Evolutionary conservation across 2,888 invertebrate species (phyloP).

Genomic region (Eucriotettix oculatus): DNA sequence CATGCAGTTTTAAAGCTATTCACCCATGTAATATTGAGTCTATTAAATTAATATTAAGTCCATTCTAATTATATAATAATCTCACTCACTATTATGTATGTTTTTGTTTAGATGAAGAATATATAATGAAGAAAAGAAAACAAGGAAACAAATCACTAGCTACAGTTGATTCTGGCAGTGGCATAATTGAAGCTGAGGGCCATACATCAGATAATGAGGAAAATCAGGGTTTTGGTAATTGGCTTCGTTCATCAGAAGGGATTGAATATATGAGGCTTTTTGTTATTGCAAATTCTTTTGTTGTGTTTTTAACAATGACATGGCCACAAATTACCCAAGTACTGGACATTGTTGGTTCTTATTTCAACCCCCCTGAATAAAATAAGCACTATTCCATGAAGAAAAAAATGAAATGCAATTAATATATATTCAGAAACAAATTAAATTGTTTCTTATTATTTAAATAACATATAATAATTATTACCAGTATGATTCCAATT

Average conservation of each 20-base stretch:
- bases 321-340: slow-evolving; percentile 54
- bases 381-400: neutral
- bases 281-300: slow-evolving; percentile 56
- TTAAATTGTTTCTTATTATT: neutral
- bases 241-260: slow-evolving; percentile 36
- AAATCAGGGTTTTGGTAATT: slow-evolving; percentile 11
- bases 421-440: neutral
- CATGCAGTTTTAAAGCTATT: too few species aligned
- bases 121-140: neutral
- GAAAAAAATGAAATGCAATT: neutral
- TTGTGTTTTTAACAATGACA: slow-evolving; percentile 51
- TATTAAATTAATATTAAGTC: too few species aligned
- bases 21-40: too few species aligned
- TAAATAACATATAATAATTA: neutral
- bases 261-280: slow-evolving; percentile 66
- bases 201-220: slow-evolving; percentile 3
- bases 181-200: neutral
- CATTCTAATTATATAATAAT: too few species aligned
- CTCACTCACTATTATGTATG: too few species aligned
- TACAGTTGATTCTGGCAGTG: neutral
- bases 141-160: neutral
- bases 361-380: slow-evolving; percentile 15
- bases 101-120: too few species aligned
- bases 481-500: slow-evolving; percentile 6
- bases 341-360: slow-evolving; percentile 26